Evolutionary conservation across 1,140 invertebrate genomes (phyloP), one percentile per base, ranked within the genome.

Genomic region (Dryas iulia): DNA sequence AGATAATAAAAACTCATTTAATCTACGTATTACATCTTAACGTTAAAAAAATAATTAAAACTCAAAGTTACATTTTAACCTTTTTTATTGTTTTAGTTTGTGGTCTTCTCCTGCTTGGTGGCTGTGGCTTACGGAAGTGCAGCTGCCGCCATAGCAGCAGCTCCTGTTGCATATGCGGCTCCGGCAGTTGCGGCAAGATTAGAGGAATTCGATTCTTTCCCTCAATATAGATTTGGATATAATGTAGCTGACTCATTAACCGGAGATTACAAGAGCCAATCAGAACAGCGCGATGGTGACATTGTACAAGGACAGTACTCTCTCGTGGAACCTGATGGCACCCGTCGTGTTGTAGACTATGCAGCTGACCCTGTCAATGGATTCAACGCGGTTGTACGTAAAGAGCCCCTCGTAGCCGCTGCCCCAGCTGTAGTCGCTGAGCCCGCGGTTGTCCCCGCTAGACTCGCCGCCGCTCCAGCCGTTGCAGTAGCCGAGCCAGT

Each of bases 241-340:
- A 93, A 93, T 65, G 93, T 95, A 2, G 91, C 93, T 35, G 94
- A 94, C 81, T 91, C 92, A 21, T 83, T 93, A 66, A 95, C 93
- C 72, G 94, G 94, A 5, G 94, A 94, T 75, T 93, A 91, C 89
- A 94, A 95, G 85, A 93, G 90, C 71, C 93, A 94, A 77, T 87
- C 91, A 66, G 94, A 94, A 80, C 92, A 93, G 71, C 92, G 94
- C 18, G 90, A 93, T 69, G 94, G 94, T n/a, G 94, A 94, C 72
- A 75, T 94, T 7, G 94, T 94, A 12, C 92, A 93, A 71, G 94
- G 94, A 23, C 91, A 90, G 57, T 94, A 94, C 77, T 93, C 93
- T 0, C 78, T 94, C 12, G 89, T 94, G 12, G 94, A 94, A 33
- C 88, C 94, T 26, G 94, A 94, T 64, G 94, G 94, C 23, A 93